phyloP scores from a whole-genome alignment of 2,113 vertebrate species.

The Cephalopholis sonnerati region DNA sequence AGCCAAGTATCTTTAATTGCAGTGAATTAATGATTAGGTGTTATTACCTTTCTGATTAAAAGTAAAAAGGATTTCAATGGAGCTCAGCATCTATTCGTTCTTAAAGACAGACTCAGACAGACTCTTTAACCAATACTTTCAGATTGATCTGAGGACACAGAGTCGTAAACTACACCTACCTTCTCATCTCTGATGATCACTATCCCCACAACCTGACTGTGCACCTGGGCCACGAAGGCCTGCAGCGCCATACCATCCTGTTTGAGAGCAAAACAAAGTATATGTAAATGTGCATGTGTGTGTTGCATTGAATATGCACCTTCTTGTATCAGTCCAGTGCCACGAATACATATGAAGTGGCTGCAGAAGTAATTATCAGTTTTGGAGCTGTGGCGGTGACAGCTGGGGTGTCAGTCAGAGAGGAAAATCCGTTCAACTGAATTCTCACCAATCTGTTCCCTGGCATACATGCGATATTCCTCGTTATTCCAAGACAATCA shows the following conservation, averaged over 20 bases:
- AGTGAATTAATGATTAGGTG: too few species aligned
- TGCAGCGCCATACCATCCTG: conserved; percentile 88
- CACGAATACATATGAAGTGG: conserved; percentile 57
- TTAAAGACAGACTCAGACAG: not conserved
- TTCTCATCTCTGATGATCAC: conserved; percentile 90
- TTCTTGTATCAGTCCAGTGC: not conserved
- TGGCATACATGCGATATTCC: conserved; percentile 47
- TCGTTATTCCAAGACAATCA: conserved; percentile 51
- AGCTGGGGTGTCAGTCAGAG: conserved; percentile 72
- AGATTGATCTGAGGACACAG: not conserved
- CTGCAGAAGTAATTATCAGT: conserved; percentile 67
- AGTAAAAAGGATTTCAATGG: too few species aligned
- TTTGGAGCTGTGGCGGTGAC: conserved; percentile 64
- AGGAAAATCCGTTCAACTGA: conserved; percentile 54
- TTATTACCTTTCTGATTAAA: too few species aligned
- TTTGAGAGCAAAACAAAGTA: conserved; percentile 1
- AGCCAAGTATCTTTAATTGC: too few species aligned
- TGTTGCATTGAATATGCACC: not conserved
- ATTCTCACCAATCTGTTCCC: conserved; percentile 73
- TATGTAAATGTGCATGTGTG: not conserved
- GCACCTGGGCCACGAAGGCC: conserved; percentile 88
- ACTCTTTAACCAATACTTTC: accelerated
- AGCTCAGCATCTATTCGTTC: too few species aligned
- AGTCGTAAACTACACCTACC: conserved; percentile 79
- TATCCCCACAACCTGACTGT: conserved; percentile 86